Base-by-base conservation (phyloP, 2,113 vertebrate species). In the Irena cyanogastra region DNA sequence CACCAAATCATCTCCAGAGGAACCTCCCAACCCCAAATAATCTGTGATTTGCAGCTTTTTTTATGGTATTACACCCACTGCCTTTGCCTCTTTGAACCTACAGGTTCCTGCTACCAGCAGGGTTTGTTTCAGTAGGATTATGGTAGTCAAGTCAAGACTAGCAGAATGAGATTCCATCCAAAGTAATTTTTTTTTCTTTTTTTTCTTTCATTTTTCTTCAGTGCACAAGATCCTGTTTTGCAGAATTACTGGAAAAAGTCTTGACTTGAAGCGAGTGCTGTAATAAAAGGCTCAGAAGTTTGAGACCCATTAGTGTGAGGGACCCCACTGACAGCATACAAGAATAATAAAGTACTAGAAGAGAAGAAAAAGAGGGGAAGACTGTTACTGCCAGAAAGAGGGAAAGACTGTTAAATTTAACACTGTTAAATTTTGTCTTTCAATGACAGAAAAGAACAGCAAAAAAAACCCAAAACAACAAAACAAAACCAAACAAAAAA, bases 11-110 rank as follows among this genome's bases (percentile, higher is more conserved):
- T 7, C 41, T 26, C 19, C 56, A 71, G 16, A 15, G 0, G 0
- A 0, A 3, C 16, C 27, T 50, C 9, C 22, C 60, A 10, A 0
- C 2, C 28, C 4, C 45, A 74, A 0, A n/a, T 8, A 26, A 18
- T 1, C 24, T 59, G 28, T 1, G 11, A 17, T 60, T 82, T 82
- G 11, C 28, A 89, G 16, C 16, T 66, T 23, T 66, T 23, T 52
- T 66, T 26, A 7, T 39, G 14, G 28, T 24, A 14, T 66, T 45
- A 52, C 28, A 52, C 31, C 42, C 17, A 35, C 13, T 64, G 76
- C 37, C 19, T 84, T 82, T 72, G 23, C 8, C 19, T 84, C 22
- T 81, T 63, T 66, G 39, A 78, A 74, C 39, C 37, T 23, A 16
- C 45, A 74, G 37, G 15, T 21, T 81, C 24, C 22, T 91, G 37